Evolutionary conservation across 2,888 invertebrate genomes (phyloP), one percentile per base, ranked within the genome.

Genomic region (Itoplectis maculator): DNA sequence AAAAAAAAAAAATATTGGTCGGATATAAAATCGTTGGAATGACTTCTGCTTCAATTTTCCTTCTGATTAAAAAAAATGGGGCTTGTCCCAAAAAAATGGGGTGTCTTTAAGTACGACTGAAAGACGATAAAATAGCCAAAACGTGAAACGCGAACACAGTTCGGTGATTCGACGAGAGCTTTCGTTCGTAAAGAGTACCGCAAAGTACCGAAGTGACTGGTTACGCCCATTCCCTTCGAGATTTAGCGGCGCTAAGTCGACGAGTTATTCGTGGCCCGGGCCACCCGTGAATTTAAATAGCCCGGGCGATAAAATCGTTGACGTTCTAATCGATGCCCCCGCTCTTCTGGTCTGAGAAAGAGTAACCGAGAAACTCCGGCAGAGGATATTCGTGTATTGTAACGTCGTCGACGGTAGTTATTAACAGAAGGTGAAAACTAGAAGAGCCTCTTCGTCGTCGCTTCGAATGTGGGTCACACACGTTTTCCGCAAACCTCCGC

Each of bases 241-340:
- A 75, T 63, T 75, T 54, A 54, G 23, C n/a, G 40, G 11, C 11
- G 8, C 15, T 29, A 54, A 75, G 45, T 29, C 20, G 63, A 40
- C 51, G 63, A 63, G 77, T 42, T 77, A 77, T 70, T 70, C 77
- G 54, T 49, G 45, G 69, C 70, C n/a, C 47, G 59, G 49, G 35
- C 13, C 59, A 7, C 70, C 56, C n/a, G n/a, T n/a, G 70, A 72
- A 72, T 72, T 72, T 59, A 72, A 59, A 59, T 72, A 72, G 59
- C 75, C 51, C 63, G 63, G 63, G n/a, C n/a, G 77, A 70, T 77
- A 70, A 77, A 77, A 77, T 70, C 69, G 75, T 75, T 65, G 45
- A 54, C 40, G 23, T 74, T 49, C 11, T 47, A 63, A 74, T 74
- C 73, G 73, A 74, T 74, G n/a, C n/a, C n/a, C 61, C 63, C 37